A percentile compares a stretch with the other conserved stretches of the same genome.
Conservation (phyloP, 1,140 invertebrate species). For the Pristionchus pacificus region DNA sequence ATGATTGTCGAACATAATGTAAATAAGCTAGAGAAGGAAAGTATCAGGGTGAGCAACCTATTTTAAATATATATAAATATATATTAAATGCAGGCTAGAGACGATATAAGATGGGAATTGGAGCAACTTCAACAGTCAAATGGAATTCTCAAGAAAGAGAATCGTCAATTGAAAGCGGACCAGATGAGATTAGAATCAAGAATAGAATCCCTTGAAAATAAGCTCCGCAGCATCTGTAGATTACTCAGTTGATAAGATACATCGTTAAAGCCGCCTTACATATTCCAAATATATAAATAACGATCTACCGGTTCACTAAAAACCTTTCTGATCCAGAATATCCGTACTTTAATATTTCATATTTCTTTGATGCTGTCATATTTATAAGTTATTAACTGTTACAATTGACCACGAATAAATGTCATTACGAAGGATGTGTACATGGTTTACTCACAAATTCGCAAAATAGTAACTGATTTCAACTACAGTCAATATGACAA, state of each 20-base stretch:
- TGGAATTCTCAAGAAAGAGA: constrained; percentile 51
- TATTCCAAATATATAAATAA: too few species aligned
- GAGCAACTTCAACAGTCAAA: constrained; percentile 54
- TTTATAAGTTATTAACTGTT: too few species aligned
- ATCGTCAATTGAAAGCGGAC: constrained; percentile 47
- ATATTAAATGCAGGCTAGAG: constrained; percentile 35
- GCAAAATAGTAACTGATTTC: too few species aligned
- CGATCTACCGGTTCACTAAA: too few species aligned
- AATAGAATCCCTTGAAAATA: constrained; percentile 48
- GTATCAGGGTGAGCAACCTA: constrained; percentile 16
- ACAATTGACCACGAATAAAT: too few species aligned
- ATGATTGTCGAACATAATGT: constrained; percentile 51
- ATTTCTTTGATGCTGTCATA: too few species aligned
- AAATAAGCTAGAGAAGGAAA: constrained; percentile 45
- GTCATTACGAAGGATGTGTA: too few species aligned
- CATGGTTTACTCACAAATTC: too few species aligned
- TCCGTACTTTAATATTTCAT: too few species aligned
- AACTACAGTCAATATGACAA: too few species aligned
- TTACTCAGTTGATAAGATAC: constrained; percentile 48
- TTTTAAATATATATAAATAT: constrained; percentile 10
- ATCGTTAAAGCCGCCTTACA: too few species aligned
- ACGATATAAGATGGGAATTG: constrained; percentile 53
- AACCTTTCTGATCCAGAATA: too few species aligned
- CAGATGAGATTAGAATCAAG: constrained; percentile 46
- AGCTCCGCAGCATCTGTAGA: constrained; percentile 54